These are phyloP conservation scores for Nettapus auritus DNA, from an alignment of 2,113 vertebrate genomes.

Conservation along the genomic window DNA sequence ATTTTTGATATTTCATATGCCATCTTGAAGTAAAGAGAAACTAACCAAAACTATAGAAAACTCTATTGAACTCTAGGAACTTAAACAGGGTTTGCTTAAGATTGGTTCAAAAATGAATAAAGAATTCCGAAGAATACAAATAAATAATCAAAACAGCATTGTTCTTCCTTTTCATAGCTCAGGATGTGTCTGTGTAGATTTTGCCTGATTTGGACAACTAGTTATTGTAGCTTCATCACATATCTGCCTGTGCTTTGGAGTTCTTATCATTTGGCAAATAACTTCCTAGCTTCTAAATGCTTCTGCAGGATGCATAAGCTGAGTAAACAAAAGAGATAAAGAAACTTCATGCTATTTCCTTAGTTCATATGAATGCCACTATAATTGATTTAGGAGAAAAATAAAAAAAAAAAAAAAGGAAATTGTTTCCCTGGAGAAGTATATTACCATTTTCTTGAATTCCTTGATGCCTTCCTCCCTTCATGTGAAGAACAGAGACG, in stretches of 20 bases:
- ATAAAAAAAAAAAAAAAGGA: conserved; percentile 44
- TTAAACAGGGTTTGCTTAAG: background rate
- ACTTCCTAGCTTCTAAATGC: conserved; percentile 28
- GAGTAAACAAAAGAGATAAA: conserved; percentile 50
- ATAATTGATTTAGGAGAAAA: conserved; percentile 55
- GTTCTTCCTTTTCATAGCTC: background rate
- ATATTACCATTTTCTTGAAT: conserved; percentile 68
- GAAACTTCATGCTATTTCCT: conserved; percentile 32
- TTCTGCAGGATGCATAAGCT: conserved; percentile 21
- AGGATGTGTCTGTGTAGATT: background rate
- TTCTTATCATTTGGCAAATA: background rate
- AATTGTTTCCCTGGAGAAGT: conserved; percentile 58
- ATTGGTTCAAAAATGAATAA: background rate
- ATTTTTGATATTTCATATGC: background rate
- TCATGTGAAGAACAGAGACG: background rate
- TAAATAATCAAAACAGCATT: background rate
- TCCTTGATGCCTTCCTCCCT: conserved; percentile 50
- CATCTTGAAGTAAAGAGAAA: background rate
- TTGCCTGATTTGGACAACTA: background rate
- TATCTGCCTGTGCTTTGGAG: background rate
- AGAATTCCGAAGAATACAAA: background rate
- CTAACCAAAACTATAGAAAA: background rate
- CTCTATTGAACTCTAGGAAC: background rate
- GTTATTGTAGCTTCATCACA: background rate
- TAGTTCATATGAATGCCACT: conserved; percentile 56